A percentile compares a stretch with the other conserved stretches of the same genome.
phyloP scores from a whole-genome alignment of 2,888 invertebrate species.

The Mamestra brassicae region DNA sequence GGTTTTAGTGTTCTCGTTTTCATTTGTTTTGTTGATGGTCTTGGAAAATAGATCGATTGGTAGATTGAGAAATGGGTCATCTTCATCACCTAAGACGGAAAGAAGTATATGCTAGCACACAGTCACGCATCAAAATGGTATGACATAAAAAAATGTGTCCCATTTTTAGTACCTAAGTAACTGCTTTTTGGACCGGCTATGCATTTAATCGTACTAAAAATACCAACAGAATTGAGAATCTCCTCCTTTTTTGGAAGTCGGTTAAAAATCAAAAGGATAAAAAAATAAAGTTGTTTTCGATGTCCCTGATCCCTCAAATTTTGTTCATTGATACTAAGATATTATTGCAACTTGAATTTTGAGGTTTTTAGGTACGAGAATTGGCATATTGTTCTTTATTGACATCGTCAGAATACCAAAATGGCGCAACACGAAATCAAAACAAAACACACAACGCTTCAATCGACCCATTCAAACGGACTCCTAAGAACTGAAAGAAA shows the following conservation, averaged over 20 bases:
- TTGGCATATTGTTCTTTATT: neutral
- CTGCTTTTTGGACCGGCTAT: neutral
- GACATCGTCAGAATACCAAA: neutral
- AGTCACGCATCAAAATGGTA: too few species aligned
- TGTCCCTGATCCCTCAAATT: too few species aligned
- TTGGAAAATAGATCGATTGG: too few species aligned
- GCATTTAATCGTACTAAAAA: too few species aligned
- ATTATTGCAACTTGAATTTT: too few species aligned
- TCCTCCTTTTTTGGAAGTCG: too few species aligned
- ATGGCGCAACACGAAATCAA: slow-evolving; percentile 1
- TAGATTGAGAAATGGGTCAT: neutral
- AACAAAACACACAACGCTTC: slow-evolving; percentile 1
- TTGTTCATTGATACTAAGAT: too few species aligned
- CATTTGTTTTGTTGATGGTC: neutral
- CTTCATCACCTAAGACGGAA: too few species aligned
- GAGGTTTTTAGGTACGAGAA: too few species aligned
- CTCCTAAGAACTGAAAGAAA: slow-evolving; percentile 85
- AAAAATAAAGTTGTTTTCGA: too few species aligned
- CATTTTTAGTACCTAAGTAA: neutral
- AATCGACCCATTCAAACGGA: slow-evolving; percentile 47
- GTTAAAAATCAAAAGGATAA: neutral
- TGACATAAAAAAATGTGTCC: neutral
- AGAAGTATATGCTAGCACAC: neutral
- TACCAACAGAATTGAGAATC: too few species aligned
- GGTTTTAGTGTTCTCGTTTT: slow-evolving; percentile 35